These are phyloP conservation scores for Thera obeliscata DNA, from an alignment of 2,888 invertebrate species.

Conservation along the genomic window DNA sequence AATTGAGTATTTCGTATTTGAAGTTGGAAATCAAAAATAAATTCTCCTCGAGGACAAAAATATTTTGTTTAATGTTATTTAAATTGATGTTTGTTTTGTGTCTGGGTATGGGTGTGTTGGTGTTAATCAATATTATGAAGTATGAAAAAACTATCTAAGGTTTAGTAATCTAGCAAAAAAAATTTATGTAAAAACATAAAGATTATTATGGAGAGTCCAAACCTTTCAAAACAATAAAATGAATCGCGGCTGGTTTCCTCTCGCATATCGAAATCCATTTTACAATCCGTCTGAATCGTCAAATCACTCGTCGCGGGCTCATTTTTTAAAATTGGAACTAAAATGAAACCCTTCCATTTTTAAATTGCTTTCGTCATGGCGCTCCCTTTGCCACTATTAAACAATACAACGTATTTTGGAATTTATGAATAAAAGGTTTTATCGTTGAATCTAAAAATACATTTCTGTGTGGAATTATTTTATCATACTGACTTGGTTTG, in stretches of 20 bases:
- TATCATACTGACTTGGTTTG: slow-evolving; percentile 21
- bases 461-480: slow-evolving; percentile 48
- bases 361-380: slow-evolving; percentile 82
- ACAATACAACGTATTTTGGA: slow-evolving; percentile 57
- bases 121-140: too few relatives aligned
- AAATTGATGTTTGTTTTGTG: not conserved
- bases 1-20: not conserved
- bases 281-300: slow-evolving; percentile 78
- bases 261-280: slow-evolving; percentile 67
- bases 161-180: too few relatives aligned
- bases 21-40: not conserved
- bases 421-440: slow-evolving; percentile 52
- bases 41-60: not conserved
- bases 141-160: too few relatives aligned
- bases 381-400: slow-evolving; percentile 74
- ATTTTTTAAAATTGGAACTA: slow-evolving; percentile 81
- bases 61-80: not conserved
- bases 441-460: slow-evolving; percentile 51
- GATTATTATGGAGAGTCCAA: too few relatives aligned
- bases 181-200: too few relatives aligned
- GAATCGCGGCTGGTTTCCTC: slow-evolving; percentile 54
- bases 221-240: slow-evolving; percentile 9
- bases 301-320: slow-evolving; percentile 78
- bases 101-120: too few relatives aligned
- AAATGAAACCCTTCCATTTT: slow-evolving; percentile 81